Evolutionary conservation across 2,888 invertebrate species (phyloP), one percentile per base, ranked within the genome.

Genomic region (Siphlonurus alternatus): DNA sequence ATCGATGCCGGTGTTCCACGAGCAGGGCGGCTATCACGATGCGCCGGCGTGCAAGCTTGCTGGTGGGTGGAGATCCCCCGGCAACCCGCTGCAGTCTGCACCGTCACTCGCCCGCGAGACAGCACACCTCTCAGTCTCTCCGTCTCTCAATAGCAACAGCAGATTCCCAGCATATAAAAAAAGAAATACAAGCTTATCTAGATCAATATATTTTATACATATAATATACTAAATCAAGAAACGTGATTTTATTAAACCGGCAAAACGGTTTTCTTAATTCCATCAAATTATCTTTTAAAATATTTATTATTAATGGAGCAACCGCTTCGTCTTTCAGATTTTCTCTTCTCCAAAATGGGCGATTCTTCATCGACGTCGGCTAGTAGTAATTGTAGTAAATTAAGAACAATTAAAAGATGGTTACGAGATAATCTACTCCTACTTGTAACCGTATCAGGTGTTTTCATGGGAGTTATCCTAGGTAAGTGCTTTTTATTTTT

Each of bases 391-490:
- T 56, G 56, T 22, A 56, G n/a, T 22, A 56, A 56, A 56, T 22
- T 56, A n/a, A 56, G 56, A 56, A n/a, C 5, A 22, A 56, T 56
- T 22, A 56, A 56, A 22, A 10, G 83, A 74, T 88, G 88, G 83
- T 75, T 90, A 67, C 79, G 80, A 67, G 84, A 89, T 65, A 92
- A 93, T 75, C 80, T 86, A 5, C 84, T 93, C 76, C 81, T 93
- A 67, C 78, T 91, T 68, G 81, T 88, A 65, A 93, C 92, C 24
- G 77, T 93, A 67, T 80, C 83, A 64, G 91, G 91, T n/a, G 91
- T 91, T 2, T 73, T 88, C 61, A 76, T 86, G 25, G 90, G 92
- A 63, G 82, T 89, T 66, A 78, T 82, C 68, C 74, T 89, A 67
- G 90, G 90, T 89, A 73, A 80, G 79, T 73, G 38, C 63, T 51